phyloP scores from a whole-genome alignment of 2,888 invertebrate species.

The Galeruca laticollis region DNA sequence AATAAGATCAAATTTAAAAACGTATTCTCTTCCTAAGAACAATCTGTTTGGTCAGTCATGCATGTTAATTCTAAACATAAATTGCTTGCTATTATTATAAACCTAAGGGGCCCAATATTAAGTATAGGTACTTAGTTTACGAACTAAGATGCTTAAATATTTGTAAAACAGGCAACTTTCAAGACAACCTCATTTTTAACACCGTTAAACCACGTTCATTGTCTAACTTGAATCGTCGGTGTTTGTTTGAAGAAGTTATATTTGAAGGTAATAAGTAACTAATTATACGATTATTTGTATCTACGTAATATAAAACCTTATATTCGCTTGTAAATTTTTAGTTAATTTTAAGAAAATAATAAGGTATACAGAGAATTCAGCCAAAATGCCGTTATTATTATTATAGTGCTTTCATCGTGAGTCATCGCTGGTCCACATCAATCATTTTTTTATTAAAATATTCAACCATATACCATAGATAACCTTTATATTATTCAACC shows the following conservation, averaged over 20 bases:
- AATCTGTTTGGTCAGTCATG: slow-evolving; percentile 3
- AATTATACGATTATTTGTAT: not conserved
- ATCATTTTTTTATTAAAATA: no score
- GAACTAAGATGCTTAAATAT: not conserved
- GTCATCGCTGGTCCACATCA: not conserved
- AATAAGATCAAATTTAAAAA: no score
- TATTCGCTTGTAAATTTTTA: not conserved
- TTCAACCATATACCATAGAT: no score
- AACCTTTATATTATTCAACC: not conserved
- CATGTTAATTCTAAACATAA: not conserved
- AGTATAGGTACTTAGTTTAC: not conserved
- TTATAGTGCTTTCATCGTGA: not conserved
- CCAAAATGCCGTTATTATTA: not conserved
- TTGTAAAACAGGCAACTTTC: slow-evolving; percentile 1
- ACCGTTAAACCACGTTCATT: not conserved
- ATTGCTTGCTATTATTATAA: not conserved
- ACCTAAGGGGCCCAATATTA: not conserved
- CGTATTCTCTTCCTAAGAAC: not conserved
- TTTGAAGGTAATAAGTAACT: slow-evolving; percentile 2
- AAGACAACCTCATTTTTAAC: slow-evolving; percentile 7
- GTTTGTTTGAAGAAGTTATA: not conserved
- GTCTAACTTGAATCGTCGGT: not conserved
- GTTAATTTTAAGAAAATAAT: not conserved
- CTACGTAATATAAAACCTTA: not conserved
- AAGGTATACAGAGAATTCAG: not conserved